A percentile compares a stretch with the other conserved stretches of the same genome.
Conservation (phyloP, 2,888 invertebrate genomes). For the Drosophila yooni region DNA sequence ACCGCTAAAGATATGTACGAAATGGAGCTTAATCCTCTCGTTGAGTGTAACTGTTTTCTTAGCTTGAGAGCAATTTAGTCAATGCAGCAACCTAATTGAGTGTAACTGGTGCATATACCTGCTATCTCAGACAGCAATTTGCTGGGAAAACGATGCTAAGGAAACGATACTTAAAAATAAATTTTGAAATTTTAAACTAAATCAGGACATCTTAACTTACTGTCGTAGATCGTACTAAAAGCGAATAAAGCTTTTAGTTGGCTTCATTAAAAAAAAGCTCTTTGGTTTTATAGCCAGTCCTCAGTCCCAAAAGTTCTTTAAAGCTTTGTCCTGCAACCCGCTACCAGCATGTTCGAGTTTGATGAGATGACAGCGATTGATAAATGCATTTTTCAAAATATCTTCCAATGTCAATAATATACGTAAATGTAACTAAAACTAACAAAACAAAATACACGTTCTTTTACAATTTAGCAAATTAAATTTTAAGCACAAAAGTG, state of each 20-base stretch:
- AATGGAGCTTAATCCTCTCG: not conserved
- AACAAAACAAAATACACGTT: not conserved
- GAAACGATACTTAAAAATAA: not conserved
- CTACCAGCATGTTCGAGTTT: conserved; percentile 4
- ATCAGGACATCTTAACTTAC: not conserved
- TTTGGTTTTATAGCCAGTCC: not conserved
- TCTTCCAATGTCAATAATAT: not conserved
- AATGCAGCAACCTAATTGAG: not conserved
- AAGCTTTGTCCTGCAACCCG: conserved; percentile 14
- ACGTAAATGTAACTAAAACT: not conserved
- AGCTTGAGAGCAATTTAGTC: not conserved
- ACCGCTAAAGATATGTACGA: not conserved
- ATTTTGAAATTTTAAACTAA: not conserved
- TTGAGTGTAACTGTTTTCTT: not conserved
- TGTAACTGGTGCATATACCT: not conserved
- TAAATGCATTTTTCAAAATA: not conserved
- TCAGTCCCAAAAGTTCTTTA: conserved; percentile 10
- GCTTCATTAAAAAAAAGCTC: not conserved
- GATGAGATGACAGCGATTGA: not conserved
- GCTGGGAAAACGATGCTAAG: not conserved
- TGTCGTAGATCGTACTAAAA: not conserved
- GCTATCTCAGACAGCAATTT: not conserved
- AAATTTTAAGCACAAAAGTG: no score
- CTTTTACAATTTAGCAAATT: not conserved
- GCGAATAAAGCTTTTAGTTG: not conserved